Base-by-base conservation (phyloP, 1,140 invertebrate species). In the Brachionus rubens region DNA sequence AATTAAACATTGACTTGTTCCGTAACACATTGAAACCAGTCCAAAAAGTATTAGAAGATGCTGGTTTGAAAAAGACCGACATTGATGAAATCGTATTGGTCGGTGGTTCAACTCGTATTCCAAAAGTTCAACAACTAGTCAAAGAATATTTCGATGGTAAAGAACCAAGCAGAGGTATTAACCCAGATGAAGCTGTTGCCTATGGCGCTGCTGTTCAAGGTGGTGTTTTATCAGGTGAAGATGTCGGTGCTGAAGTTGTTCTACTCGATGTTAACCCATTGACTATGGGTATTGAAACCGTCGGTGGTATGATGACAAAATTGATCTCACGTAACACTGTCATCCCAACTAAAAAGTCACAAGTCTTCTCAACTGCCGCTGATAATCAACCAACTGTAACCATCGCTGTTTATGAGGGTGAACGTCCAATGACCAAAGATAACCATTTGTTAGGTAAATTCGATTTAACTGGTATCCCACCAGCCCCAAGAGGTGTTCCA, bases 281-380 rank as follows among this genome's bases (percentile, higher is more conserved):
- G 56, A 99, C 96, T 76, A 89, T 99, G 89, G 96, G 96, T 79
- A 99, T 99, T 82, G 96, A 99, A 87, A 99, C 96, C 78, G 96
- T 99, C 75, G 96, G 96, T 77, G 96, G 96, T 79, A 95, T 99
- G 7, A 99, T 99, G 96, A 98, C 96, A 77, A 99, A 98, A 85
- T 87, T 99, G 24, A 99, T 99, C 83, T 91, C 93, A 70, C 85
- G 96, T 81, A 99, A 99, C 87, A 98, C 95, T 50, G 95, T 98
- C 46, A 98, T 99, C 80, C 96, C 96, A 21, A 98, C 96, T n/a
- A 99, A 99, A 87, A 98, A 99, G 83, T 96, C 94, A 3, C 96
- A 99, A 83, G 95, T 99, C 80, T 99, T 99, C 89, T 97, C 94
- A 0, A 99, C 96, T 7, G 96, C 96, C 46, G 92, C 93, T 16